A percentile compares a stretch with the other conserved stretches of the same genome.
phyloP scores from a whole-genome alignment of 2,888 invertebrate species.

The Rhagium mordax region DNA sequence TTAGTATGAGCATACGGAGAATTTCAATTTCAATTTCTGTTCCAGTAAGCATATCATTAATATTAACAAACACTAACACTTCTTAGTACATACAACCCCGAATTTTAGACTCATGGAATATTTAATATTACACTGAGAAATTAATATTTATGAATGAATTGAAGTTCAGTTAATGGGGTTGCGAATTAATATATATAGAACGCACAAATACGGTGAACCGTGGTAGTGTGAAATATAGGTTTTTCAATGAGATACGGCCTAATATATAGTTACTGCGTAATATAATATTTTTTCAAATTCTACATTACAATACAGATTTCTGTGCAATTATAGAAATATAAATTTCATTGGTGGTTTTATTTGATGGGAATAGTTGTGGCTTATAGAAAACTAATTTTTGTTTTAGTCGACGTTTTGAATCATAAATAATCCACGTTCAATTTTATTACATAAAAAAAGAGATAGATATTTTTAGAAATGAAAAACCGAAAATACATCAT shows the following conservation, averaged over 20 bases:
- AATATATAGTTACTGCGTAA: no score
- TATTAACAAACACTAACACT: constrained; percentile 3
- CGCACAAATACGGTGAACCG: background rate
- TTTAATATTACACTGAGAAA: constrained; percentile 34
- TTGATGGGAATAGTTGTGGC: no score
- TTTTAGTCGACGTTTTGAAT: no score
- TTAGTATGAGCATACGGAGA: background rate
- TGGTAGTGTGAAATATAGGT: background rate
- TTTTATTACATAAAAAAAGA: no score
- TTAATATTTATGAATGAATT: constrained; percentile 41
- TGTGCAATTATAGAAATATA: no score
- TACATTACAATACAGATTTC: no score
- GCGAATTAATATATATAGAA: background rate
- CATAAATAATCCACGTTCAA: no score
- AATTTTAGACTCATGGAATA: constrained; percentile 11
- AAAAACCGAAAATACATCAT: no score
- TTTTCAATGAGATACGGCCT: background rate
- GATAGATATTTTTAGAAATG: no score
- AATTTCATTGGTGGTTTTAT: no score
- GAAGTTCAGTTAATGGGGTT: background rate
- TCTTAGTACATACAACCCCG: background rate
- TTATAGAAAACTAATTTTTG: no score
- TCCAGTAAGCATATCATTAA: constrained; percentile 6
- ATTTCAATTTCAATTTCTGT: constrained; percentile 7
- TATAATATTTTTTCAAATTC: no score